Base-by-base conservation (phyloP, 2,113 vertebrate species). In the Carollia perspicillata region DNA sequence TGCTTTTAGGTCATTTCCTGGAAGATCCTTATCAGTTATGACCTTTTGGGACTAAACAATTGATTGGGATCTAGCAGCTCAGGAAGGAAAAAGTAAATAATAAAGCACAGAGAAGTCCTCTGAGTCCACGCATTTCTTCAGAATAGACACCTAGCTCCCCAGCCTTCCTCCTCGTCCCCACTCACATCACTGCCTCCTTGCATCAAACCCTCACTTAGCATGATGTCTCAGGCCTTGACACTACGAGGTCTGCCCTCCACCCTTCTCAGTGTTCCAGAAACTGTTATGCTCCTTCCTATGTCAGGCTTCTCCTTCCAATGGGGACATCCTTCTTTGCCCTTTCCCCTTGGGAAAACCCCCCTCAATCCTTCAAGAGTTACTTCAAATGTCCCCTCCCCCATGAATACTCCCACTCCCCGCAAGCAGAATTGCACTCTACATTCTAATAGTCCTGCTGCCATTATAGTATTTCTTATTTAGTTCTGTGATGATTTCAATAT, bases 1-100 rank as follows among this genome's bases (percentile, higher is more conserved):
- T 84, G 63, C 75, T 66, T 79, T 69, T 84, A 92, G 84, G 40
- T 93, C 22, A 66, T 84, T 94, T 92, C 77, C 63, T 66, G n/a
- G 51, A 88, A 65, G 65, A 68, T 4, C 13, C n/a, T 86, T 84
- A 33, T 86, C 65, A 84, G 40, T 42, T 66, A 55, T 68, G 65
- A 68, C 14, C 22, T 33, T 78, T 49, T 74, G 28, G 12, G 13
- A 16, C 37, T 87, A 23, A 69, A 86, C 51, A 90, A 14, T 35
- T 81, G 33, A 75, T 84, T 72, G 35, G 23, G 14, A 75, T 35
- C 49, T 60, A 53, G 42, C 1, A 89, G 58, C 28, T 93, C 53
- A 87, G 72, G 78, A 69, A 20, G 77, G 13, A 92, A 89, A 89
- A 89, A n/a, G 35, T 79, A 92, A 90, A 77, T 40, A 77, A 63